These are phyloP conservation scores for Agrochola lychnidis DNA, from an alignment of 2,888 invertebrate species.

Conservation along the genomic window DNA sequence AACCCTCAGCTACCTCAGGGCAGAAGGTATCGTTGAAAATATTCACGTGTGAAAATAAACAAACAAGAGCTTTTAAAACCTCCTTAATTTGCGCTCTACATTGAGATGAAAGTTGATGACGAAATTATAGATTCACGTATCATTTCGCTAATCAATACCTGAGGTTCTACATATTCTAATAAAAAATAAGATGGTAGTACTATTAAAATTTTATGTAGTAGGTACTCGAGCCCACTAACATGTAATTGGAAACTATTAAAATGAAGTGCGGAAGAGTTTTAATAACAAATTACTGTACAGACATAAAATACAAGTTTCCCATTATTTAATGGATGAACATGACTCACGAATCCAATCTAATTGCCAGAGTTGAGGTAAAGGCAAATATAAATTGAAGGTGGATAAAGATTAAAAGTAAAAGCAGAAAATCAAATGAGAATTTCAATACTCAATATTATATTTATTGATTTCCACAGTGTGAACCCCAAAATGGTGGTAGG, in stretches of 20 bases:
- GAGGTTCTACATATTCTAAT: not conserved
- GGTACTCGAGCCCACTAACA: conserved; percentile 17
- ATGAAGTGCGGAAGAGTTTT: conserved; percentile 53
- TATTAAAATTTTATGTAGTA: conserved; percentile 10
- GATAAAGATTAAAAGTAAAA: conserved; percentile 9
- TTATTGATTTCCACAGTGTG: too few species aligned
- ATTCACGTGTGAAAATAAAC: not conserved
- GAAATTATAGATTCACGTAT: conserved; percentile 1
- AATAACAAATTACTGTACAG: conserved; percentile 21
- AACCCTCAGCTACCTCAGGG: not conserved
- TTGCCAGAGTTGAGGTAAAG: conserved; percentile 1
- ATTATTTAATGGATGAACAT: conserved; percentile 39
- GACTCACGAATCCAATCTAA: conserved; percentile 27
- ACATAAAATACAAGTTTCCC: conserved; percentile 33
- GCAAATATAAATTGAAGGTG: conserved; percentile 7
- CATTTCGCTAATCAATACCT: conserved; percentile 8
- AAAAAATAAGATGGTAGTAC: not conserved
- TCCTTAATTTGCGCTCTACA: not conserved
- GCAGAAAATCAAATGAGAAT: not conserved
- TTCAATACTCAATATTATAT: not conserved
- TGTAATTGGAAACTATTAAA: conserved; percentile 51
- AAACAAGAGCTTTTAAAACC: not conserved
- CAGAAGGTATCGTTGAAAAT: not conserved
- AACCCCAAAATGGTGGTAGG: too few species aligned
- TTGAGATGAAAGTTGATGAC: conserved; percentile 16